Evolutionary conservation across 2,797 vertebrate genomes (phyloP).

Genomic region (Anguilla pacifica): DNA sequence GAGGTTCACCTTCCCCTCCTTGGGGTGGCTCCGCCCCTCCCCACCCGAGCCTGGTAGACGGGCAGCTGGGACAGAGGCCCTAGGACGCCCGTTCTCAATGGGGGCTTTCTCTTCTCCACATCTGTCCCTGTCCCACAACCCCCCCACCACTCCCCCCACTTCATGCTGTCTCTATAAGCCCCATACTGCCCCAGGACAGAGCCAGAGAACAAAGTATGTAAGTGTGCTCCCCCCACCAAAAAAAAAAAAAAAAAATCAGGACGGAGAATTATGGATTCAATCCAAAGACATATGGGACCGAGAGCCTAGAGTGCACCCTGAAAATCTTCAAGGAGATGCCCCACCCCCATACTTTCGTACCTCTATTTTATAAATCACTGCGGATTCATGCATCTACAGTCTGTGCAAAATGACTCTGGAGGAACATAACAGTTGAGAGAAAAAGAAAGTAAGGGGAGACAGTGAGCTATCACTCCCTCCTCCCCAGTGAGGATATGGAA

Average conservation of each 20-base stretch:
- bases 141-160: neutral
- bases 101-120: conserved; percentile 22
- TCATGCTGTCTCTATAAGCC: neutral
- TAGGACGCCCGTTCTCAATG: conserved; percentile 18
- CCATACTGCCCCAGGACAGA: conserved; percentile 11
- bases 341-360: neutral
- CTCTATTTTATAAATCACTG: neutral
- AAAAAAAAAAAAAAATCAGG: neutral
- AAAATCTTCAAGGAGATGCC: neutral
- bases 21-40: neutral
- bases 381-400: neutral
- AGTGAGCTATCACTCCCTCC: neutral
- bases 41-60: neutral
- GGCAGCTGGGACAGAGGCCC: conserved; percentile 29
- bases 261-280: neutral
- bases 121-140: conserved; percentile 11
- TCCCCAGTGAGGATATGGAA: neutral
- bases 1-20: conserved; percentile 19
- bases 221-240: neutral
- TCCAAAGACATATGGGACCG: neutral
- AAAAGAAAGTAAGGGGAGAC: neutral
- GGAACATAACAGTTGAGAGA: neutral
- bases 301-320: neutral
- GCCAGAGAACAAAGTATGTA: conserved; percentile 23
- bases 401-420: neutral